Percentiles rank a stretch among this genome's conserved stretches.
These are phyloP conservation scores for Cryptoblepharus egeriae DNA, from an alignment of 2,797 vertebrate species.

Conservation along the genomic window DNA sequence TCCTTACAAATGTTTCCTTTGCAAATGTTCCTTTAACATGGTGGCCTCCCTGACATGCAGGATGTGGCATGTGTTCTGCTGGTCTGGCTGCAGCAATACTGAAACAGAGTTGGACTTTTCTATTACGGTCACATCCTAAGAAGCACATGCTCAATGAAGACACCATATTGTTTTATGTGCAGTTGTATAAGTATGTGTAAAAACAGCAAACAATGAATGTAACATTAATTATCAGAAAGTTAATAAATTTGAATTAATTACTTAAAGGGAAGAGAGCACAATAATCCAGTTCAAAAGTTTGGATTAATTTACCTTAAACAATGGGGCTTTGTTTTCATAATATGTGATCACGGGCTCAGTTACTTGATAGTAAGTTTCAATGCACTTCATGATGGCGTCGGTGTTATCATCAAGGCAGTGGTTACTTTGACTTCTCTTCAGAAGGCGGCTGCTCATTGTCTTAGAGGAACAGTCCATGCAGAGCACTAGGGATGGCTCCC, in stretches of 20 bases:
- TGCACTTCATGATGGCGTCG: constrained; percentile 67
- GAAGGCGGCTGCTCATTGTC: constrained; percentile 83
- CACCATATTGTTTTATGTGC: too few relatives aligned
- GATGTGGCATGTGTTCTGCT: too few relatives aligned
- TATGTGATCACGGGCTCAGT: constrained; percentile 78
- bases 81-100: too few relatives aligned
- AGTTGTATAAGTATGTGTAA: too few relatives aligned
- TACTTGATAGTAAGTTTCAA: constrained; percentile 79
- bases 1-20: too few relatives aligned
- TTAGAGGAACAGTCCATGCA: constrained; percentile 87
- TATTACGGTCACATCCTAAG: too few relatives aligned
- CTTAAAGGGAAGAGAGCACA: neutral
- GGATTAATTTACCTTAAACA: constrained; percentile 81
- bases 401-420: constrained; percentile 40
- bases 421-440: constrained; percentile 62
- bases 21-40: too few relatives aligned
- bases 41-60: too few relatives aligned
- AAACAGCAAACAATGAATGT: too few relatives aligned
- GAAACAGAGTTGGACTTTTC: too few relatives aligned
- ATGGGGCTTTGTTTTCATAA: constrained; percentile 83
- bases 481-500: constrained; percentile 85
- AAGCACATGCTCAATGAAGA: too few relatives aligned
- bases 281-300: neutral
- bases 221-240: neutral
- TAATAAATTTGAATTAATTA: neutral